Percentiles rank a stretch among this genome's conserved stretches.
Conservation (phyloP, 2,113 vertebrate genomes). For the Ciconia maguari region DNA sequence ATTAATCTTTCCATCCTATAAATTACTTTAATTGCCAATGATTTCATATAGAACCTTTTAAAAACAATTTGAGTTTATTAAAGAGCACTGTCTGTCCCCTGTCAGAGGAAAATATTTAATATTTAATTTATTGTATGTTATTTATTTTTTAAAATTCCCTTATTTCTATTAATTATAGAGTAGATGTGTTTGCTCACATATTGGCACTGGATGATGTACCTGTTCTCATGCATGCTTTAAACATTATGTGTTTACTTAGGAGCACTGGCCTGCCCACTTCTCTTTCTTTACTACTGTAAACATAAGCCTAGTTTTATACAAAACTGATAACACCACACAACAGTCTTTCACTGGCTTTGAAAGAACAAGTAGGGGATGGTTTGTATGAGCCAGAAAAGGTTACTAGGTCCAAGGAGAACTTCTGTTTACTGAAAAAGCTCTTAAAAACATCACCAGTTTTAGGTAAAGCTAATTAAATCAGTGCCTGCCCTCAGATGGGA, state of each 20-base stretch:
- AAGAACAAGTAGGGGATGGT: not conserved
- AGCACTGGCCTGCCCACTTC: not conserved
- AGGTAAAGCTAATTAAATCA: not conserved
- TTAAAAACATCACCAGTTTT: not conserved
- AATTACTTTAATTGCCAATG: not conserved
- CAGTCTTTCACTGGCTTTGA: not conserved
- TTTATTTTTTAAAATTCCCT: not conserved
- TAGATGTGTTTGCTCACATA: not conserved
- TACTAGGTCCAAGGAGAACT: not conserved
- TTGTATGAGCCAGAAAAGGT: not conserved
- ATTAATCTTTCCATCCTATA: not conserved
- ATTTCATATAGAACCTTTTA: not conserved
- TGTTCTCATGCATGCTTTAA: not conserved
- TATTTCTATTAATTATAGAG: not conserved
- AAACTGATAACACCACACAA: not conserved
- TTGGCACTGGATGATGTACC: not conserved
- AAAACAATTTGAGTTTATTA: not conserved
- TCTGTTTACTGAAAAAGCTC: not conserved
- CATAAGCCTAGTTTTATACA: not conserved
- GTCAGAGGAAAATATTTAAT: not conserved
- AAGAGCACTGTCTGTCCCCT: not conserved
- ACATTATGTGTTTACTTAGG: not conserved
- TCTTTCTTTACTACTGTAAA: conserved; percentile 10
- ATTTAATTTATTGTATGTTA: not conserved
- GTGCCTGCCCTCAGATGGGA: not conserved